Conservation (phyloP, 2,888 invertebrate species). For the Andrena minutula region DNA sequence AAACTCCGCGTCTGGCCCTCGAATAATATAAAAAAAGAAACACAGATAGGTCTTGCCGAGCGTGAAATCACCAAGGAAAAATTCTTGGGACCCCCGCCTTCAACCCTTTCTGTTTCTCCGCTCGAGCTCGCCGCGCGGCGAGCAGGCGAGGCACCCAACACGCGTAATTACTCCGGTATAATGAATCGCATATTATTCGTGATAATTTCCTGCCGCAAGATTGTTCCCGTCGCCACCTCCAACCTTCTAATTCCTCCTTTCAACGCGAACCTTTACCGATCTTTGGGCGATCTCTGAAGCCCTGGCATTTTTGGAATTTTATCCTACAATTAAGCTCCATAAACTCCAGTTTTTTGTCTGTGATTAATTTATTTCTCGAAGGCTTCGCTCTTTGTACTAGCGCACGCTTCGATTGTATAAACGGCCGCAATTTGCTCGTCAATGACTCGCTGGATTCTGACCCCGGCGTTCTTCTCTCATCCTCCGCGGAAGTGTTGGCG, state of each 20-base stretch:
- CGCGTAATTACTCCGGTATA: slow-evolving; percentile 66
- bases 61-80: slow-evolving; percentile 62
- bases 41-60: slow-evolving; percentile 42
- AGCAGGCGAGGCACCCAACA: slow-evolving; percentile 24
- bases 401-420: slow-evolving; percentile 34
- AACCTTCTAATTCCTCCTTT: slow-evolving; percentile 29
- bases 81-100: slow-evolving; percentile 40
- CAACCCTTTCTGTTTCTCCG: slow-evolving; percentile 21
- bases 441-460: slow-evolving; percentile 4
- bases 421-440: slow-evolving; percentile 33
- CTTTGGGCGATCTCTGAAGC: neutral
- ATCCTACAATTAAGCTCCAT: neutral
- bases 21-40: slow-evolving; percentile 31
- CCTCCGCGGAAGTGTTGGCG: neutral
- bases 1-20: slow-evolving; percentile 14
- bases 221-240: neutral
- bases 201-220: slow-evolving; percentile 35
- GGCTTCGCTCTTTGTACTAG: no score
- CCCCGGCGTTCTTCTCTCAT: neutral
- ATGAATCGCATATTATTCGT: slow-evolving; percentile 63
- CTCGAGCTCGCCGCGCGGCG: slow-evolving; percentile 11
- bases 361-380: neutral
- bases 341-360: neutral
- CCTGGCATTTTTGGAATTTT: neutral
- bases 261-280: slow-evolving; percentile 9